phyloP scores from a whole-genome alignment of 2,888 invertebrate genomes.

The Phlogophora meticulosa region DNA sequence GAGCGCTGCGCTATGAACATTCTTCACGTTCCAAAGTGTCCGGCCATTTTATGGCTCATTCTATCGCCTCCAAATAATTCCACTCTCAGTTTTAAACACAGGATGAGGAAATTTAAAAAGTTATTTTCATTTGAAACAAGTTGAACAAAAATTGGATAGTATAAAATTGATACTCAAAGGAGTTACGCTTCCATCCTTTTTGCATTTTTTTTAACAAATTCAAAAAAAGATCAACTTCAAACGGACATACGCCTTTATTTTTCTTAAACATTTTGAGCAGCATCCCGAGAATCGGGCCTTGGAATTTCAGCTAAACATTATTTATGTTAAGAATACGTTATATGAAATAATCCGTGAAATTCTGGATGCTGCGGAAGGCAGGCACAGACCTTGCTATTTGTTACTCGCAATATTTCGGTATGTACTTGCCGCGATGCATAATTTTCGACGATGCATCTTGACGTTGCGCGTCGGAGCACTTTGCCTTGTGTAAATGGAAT shows the following conservation, averaged over 20 bases:
- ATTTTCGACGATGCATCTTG: constrained; percentile 64
- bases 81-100: constrained; percentile 54
- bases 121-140: constrained; percentile 5
- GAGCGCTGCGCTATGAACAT: constrained; percentile 66
- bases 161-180: constrained; percentile 39
- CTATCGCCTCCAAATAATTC: constrained; percentile 65
- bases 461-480: constrained; percentile 57
- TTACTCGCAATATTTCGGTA: constrained; percentile 60
- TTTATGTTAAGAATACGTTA: constrained; percentile 53
- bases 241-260: constrained; percentile 62
- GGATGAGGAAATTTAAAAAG: neutral
- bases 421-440: constrained; percentile 59
- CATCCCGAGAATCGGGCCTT: constrained; percentile 9
- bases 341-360: constrained; percentile 56
- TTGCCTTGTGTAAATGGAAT: constrained; percentile 53
- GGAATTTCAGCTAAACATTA: constrained; percentile 51
- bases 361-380: constrained; percentile 38
- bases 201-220: too few species aligned
- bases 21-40: constrained; percentile 66
- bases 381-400: constrained; percentile 50
- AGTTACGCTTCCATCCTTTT: constrained; percentile 25
- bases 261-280: constrained; percentile 57
- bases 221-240: constrained; percentile 63
- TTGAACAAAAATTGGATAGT: neutral
- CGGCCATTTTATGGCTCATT: constrained; percentile 69